Base-by-base conservation (phyloP, 2,888 invertebrate genomes). In the Lissocephala sabroskyi region DNA sequence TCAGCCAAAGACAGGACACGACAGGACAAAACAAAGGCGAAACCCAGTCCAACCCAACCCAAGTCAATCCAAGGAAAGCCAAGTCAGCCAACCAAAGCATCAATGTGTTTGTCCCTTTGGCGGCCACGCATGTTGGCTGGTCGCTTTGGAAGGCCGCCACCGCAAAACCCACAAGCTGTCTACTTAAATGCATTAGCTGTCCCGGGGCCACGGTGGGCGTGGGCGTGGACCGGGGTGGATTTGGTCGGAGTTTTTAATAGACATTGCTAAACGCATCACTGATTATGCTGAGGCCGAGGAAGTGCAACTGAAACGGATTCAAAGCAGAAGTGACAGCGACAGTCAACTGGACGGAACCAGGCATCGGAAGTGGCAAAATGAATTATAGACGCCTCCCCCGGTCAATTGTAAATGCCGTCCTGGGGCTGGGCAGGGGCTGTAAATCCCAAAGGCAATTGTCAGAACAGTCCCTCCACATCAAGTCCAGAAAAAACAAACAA, bases 251-350 rank as follows among this genome's bases (percentile, higher is more conserved):
- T 63, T 74, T 68, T 74, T 68, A 68, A 68, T 68, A 68, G 75
- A 68, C 68, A 74, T 68, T 70, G 74, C 71, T 66, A 62, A 74
- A 70, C 68, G 68, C 68, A 68, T 74, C 68, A 68, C 50, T 68
- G 68, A 74, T 70, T 68, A 70, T 59, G 64, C 41, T 52, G 41
- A 59, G 53, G 62, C 70, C 10, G n/a, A 19, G 37, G 10, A 19
- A 68, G 67, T 68, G 68, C 68, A 68, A 74, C 68, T 74, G 75
- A 74, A 74, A 70, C 75, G 71, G 68, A 68, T 74, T 66, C 68
- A 74, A 74, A 68, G 66, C 74, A 75, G 75, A 68, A 66, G 46
- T 68, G 68, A 74, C 68, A 61, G 14, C 63, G 56, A 59, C 75
- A 59, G 65, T 49, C 53, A 14, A 35, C 16, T 41, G 10, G n/a